Conservation (phyloP, 2,113 vertebrate genomes). For the Tauraco erythrolophus region DNA sequence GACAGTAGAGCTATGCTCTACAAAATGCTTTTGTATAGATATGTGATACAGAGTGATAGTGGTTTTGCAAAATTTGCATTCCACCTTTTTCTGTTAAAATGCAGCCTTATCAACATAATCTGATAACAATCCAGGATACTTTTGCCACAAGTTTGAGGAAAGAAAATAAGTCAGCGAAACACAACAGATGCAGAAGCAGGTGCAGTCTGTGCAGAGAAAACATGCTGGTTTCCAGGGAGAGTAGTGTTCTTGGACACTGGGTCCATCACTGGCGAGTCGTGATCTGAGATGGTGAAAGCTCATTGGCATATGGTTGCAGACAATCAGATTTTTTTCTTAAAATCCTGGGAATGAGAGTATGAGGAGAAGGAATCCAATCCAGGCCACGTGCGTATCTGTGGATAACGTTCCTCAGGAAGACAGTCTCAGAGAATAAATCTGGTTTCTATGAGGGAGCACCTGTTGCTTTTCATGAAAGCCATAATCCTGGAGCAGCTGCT, state of each 20-base stretch:
- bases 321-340: neutral
- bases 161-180: neutral
- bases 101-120: no score
- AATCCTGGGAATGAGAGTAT: neutral
- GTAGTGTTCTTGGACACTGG: neutral
- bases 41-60: fast-evolving
- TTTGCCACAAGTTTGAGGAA: neutral
- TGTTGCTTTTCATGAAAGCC: neutral
- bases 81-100: neutral
- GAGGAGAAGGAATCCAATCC: neutral
- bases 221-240: neutral
- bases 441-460: neutral
- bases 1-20: neutral
- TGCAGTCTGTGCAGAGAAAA: no score
- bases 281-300: neutral
- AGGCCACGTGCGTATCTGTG: neutral
- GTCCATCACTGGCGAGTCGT: neutral
- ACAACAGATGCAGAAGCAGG: neutral
- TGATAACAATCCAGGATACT: neutral
- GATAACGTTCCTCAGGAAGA: neutral
- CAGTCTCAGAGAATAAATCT: neutral
- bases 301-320: neutral
- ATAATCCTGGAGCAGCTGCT: conserved; percentile 28
- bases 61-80: neutral
- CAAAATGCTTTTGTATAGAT: neutral